Evolutionary conservation across 2,113 vertebrate species (phyloP).

Genomic region (Dendrocopos noguchii): DNA sequence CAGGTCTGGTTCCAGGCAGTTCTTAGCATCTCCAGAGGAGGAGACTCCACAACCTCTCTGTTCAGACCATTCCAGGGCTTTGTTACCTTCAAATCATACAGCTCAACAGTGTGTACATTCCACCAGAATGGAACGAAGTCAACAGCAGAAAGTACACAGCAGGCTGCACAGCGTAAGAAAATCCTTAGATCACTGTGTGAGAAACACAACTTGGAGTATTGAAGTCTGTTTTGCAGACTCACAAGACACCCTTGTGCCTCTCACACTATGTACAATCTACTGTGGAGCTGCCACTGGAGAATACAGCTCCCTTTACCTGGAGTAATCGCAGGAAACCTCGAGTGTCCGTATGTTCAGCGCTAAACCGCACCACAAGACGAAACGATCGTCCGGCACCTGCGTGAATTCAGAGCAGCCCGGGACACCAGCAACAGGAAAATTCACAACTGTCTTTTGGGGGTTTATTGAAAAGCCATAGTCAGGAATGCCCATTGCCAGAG

Average conservation of each 20-base stretch:
- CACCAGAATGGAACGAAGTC: neutral
- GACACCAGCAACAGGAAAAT: constrained; percentile 79
- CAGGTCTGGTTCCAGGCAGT: neutral
- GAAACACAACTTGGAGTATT: neutral
- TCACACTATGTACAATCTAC: neutral
- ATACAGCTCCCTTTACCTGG: constrained; percentile 76
- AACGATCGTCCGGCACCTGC: constrained; percentile 74
- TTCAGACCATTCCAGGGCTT: too few relatives aligned
- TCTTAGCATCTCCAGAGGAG: neutral
- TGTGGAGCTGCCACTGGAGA: neutral
- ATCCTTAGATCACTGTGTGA: neutral
- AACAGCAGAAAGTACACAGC: neutral
- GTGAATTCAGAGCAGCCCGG: constrained; percentile 34
- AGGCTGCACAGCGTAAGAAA: neutral
- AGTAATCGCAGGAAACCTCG: constrained; percentile 87
- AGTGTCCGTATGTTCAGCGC: constrained; percentile 84
- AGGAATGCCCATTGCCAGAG: constrained; percentile 83
- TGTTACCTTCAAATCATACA: neutral
- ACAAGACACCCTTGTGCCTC: neutral
- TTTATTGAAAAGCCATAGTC: constrained; percentile 90
- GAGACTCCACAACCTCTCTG: too few relatives aligned
- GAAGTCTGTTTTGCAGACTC: neutral
- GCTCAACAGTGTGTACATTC: neutral
- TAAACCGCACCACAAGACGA: constrained; percentile 93
- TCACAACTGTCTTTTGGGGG: constrained; percentile 86